Percentiles rank a stretch among this genome's conserved stretches.
These are phyloP conservation scores for Rallus limicola DNA, from an alignment of 2,113 vertebrate species.

Conservation along the genomic window DNA sequence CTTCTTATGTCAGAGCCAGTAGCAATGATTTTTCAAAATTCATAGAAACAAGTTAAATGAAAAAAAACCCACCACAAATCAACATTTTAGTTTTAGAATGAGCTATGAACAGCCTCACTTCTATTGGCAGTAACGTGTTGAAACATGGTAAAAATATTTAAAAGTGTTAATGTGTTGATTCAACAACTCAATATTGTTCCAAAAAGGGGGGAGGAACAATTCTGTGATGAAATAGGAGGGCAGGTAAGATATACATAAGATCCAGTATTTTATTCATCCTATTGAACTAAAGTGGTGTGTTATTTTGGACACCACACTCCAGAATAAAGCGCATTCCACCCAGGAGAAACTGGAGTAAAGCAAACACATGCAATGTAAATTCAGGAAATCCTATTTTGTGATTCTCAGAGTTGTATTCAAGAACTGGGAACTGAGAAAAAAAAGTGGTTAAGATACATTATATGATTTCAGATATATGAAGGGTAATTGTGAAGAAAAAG, in stretches of 20 bases:
- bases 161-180: background rate
- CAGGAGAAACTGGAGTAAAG: background rate
- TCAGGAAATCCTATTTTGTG: background rate
- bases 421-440: background rate
- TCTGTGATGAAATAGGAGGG: background rate
- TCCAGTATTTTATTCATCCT: background rate
- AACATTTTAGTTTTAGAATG: background rate
- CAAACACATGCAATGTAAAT: background rate
- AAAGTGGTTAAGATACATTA: background rate
- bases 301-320: background rate
- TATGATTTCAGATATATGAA: background rate
- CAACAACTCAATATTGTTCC: background rate
- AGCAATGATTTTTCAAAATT: background rate
- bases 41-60: background rate
- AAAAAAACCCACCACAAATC: background rate
- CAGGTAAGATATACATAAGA: background rate
- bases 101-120: background rate
- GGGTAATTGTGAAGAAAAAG: background rate
- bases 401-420: background rate
- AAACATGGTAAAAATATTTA: background rate
- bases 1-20: background rate
- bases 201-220: accelerated
- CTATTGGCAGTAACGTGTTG: background rate
- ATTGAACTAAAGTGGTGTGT: background rate
- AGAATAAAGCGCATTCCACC: background rate